Evolutionary conservation across 2,888 invertebrate species (phyloP).

Genomic region (Scaptomyza cyrtandrae): DNA sequence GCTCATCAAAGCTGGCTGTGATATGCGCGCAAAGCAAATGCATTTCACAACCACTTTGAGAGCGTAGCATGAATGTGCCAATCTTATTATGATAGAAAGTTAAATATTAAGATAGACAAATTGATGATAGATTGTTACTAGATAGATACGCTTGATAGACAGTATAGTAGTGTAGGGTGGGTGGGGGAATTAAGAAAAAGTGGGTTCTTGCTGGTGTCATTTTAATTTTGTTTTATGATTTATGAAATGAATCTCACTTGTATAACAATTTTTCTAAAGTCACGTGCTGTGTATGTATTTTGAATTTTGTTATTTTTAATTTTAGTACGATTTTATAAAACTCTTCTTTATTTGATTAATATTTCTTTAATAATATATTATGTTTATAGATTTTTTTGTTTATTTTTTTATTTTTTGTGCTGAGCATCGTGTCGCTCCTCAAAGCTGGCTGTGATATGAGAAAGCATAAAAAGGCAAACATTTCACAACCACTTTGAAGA

Average conservation of each 20-base stretch:
- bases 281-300: constrained; percentile 7
- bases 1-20: constrained; percentile 99
- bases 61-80: constrained; percentile 83
- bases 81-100: constrained; percentile 32
- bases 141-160: neutral
- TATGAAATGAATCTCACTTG: constrained; percentile 36
- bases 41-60: constrained; percentile 95
- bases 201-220: neutral
- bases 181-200: too few relatives aligned
- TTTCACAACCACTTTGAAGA: constrained; percentile 97
- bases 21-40: constrained; percentile 88
- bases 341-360: neutral
- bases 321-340: constrained; percentile 6
- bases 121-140: constrained; percentile 13
- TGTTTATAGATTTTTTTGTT: neutral
- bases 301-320: neutral
- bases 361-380: constrained; percentile 4
- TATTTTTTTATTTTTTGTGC: constrained; percentile 18
- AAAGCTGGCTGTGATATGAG: constrained; percentile 99
- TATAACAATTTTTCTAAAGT: constrained; percentile 6
- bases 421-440: constrained; percentile 90
- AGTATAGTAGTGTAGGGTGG: neutral
- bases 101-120: constrained; percentile 1
- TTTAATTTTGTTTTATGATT: constrained; percentile 46
- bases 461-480: constrained; percentile 86